Evolutionary conservation across 2,113 vertebrate species (phyloP).

Genomic region (Otus sunia): DNA sequence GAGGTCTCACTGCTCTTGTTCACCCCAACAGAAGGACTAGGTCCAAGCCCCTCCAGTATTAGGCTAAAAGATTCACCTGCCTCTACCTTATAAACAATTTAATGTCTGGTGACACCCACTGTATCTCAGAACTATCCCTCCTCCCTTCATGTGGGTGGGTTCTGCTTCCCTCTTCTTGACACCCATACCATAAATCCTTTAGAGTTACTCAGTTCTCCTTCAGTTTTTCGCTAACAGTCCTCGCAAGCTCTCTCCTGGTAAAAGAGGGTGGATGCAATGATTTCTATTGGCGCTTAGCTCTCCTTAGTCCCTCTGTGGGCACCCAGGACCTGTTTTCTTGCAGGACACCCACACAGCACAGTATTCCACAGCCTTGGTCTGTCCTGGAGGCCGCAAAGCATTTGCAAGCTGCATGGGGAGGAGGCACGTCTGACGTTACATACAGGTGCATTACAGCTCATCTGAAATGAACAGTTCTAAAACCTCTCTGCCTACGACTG

Average conservation of each 20-base stretch:
- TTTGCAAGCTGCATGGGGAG: neutral
- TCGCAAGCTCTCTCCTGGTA: neutral
- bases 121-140: neutral
- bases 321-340: neutral
- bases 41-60: neutral
- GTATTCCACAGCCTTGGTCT: neutral
- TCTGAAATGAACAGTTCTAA: neutral
- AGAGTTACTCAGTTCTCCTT: neutral
- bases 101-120: neutral
- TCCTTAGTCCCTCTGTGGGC: neutral
- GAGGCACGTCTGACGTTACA: accelerated
- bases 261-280: neutral
- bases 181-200: neutral
- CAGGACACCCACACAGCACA: neutral
- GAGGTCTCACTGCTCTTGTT: neutral
- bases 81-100: neutral
- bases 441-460: neutral
- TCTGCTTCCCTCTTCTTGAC: neutral
- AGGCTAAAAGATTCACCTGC: neutral
- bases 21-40: neutral
- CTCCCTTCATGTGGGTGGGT: neutral
- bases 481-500: neutral
- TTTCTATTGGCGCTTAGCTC: neutral
- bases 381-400: neutral
- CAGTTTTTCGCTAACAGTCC: neutral